These are phyloP conservation scores for Agonopterix heracliana DNA, from an alignment of 2,888 invertebrate genomes.

Conservation along the genomic window DNA sequence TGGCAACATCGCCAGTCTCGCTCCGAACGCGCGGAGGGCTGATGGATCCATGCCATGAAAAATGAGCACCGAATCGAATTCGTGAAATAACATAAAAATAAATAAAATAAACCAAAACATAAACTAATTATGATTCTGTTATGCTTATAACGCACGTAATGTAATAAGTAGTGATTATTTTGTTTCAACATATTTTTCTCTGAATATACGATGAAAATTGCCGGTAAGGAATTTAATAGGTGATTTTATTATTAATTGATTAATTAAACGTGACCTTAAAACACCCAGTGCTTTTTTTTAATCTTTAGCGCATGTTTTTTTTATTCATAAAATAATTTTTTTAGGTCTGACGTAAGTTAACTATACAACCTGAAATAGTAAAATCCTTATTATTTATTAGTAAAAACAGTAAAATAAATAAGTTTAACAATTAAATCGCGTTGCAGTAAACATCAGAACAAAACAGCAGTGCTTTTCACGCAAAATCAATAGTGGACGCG, in stretches of 20 bases:
- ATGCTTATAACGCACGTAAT: constrained; percentile 52
- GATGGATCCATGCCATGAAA: constrained; percentile 28
- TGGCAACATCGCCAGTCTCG: constrained; percentile 45
- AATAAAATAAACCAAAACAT: constrained; percentile 32
- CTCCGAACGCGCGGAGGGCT: constrained; percentile 40
- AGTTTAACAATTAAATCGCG: no score
- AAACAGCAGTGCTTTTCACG: constrained; percentile 27
- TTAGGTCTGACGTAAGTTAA: no score
- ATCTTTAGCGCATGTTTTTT: no score
- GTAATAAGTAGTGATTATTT: constrained; percentile 18
- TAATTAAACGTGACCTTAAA: constrained; percentile 30
- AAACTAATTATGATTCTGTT: constrained; percentile 45
- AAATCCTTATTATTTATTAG: no score
- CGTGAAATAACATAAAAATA: constrained; percentile 42
- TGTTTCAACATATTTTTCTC: constrained; percentile 16
- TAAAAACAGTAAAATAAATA: no score
- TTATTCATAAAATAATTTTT: no score
- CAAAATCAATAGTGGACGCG: constrained; percentile 68
- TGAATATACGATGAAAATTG: constrained; percentile 23
- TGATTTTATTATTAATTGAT: constrained; percentile 20
- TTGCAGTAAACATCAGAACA: no score
- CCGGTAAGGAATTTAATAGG: constrained; percentile 25
- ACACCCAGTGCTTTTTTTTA: no score
- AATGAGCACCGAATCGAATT: constrained; percentile 36
- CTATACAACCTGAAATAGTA: no score